phyloP scores from a whole-genome alignment of 2,113 vertebrate genomes.

The Clarias gariepinus region DNA sequence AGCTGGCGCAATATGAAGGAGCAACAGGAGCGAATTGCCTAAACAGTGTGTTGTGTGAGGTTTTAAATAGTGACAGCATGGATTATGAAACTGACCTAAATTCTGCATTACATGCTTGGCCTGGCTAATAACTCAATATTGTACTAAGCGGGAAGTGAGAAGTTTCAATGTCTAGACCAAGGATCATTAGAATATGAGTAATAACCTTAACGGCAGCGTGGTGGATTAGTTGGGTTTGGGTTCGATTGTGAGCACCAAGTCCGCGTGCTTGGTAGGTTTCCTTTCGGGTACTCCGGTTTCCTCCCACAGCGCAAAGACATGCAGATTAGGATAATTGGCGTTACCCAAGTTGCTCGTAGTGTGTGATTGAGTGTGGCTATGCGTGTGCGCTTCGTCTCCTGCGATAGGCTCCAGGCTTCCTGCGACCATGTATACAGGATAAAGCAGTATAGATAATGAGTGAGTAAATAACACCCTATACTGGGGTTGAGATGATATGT shows the following conservation, averaged over 20 bases:
- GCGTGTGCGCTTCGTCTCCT: no score
- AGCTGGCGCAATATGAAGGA: background rate
- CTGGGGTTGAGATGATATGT: background rate
- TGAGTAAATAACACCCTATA: background rate
- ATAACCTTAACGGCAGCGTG: background rate
- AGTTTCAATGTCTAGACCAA: slow-evolving; percentile 1
- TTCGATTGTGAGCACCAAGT: no score
- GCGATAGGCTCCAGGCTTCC: no score
- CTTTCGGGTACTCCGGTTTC: no score
- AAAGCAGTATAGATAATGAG: no score
- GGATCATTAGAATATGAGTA: slow-evolving; percentile 9
- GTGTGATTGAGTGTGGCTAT: no score
- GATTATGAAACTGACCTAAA: slow-evolving; percentile 15
- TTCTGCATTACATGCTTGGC: background rate
- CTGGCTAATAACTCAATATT: background rate
- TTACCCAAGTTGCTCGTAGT: no score
- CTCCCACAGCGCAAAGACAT: no score
- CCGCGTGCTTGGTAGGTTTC: no score
- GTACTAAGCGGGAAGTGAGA: background rate
- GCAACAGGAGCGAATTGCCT: background rate
- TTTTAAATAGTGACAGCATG: background rate
- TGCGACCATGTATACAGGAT: no score
- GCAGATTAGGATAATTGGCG: no score
- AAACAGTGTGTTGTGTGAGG: background rate
- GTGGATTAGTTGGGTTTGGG: no score